Conservation (phyloP, 2,113 vertebrate genomes). For the Pungitius pungitius region DNA sequence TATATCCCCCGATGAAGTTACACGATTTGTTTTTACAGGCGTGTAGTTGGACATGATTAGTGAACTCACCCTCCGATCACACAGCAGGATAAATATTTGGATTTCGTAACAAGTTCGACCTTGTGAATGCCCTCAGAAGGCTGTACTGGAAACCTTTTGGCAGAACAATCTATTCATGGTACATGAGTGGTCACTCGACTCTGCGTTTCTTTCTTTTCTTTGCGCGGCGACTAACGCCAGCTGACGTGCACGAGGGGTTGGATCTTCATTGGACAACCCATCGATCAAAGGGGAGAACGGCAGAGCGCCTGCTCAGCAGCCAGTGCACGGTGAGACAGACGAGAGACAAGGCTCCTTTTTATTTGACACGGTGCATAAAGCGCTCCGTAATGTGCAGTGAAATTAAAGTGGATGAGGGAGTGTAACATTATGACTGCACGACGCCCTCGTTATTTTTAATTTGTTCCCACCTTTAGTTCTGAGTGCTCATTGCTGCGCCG, state of each 20-base stretch:
- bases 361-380: conserved; percentile 33
- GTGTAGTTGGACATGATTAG: neutral
- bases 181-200: neutral
- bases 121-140: conserved; percentile 21
- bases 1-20: neutral
- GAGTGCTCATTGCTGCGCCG: neutral
- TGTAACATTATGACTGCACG: conserved; percentile 29
- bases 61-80: conserved; percentile 16
- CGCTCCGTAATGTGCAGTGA: neutral
- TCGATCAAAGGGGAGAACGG: conserved; percentile 40
- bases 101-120: conserved; percentile 29
- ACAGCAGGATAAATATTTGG: conserved; percentile 4
- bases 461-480: conserved; percentile 26
- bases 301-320: conserved; percentile 9
- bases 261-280: conserved; percentile 38
- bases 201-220: conserved; percentile 23
- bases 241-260: conserved; percentile 42
- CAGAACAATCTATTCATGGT: conserved; percentile 14
- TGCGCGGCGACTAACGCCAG: conserved; percentile 22
- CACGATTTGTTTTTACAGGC: neutral
- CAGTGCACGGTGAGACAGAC: conserved; percentile 16
- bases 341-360: conserved; percentile 3
- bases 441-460: conserved; percentile 44
- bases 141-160: conserved; percentile 10
- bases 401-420: conserved; percentile 36